Evolutionary conservation across 1,140 invertebrate species (phyloP), one percentile per base, ranked within the genome.

Genomic region (Nasonia vitripennis): DNA sequence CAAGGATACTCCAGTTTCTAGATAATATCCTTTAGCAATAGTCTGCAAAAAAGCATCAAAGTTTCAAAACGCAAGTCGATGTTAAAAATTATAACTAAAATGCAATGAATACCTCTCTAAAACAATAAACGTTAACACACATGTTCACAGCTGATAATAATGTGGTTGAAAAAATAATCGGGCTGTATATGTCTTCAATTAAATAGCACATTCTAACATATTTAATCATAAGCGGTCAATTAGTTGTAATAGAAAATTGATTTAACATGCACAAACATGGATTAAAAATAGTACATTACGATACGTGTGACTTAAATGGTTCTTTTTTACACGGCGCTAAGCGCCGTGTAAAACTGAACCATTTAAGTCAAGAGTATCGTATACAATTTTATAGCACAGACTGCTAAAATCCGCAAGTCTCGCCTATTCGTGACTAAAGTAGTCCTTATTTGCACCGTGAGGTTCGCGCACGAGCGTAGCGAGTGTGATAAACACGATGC

Each of bases 181-280:
- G 74, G 6, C 74, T 48, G 23, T n/a, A 77, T 77, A 77, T 51
- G 6, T 48, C 17, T 48, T 77, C 41, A 48, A 41, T 48, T 2
- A 77, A 14, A 10, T 45, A 11, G 23, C 74, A 77, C 48, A 77
- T 77, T 48, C 74, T 48, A 77, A 77, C 4, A 62, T n/a, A 48
- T 48, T 34, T 51, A 41, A 34, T 34, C 6, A 37, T 5, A 14
- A 74, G 10, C 11, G 11, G 1, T 37, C 6, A 74, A 12, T 74
- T 74, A 17, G 6, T 71, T 71, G 23, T 23, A 23, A 71, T 71
- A 71, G 2, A 71, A 71, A 27, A 27, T 23, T 1, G 37, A 41
- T 41, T 7, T 41, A 41, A 41, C 37, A 41, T 41, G 37, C 37
- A 41, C 37, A 41, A 9, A 6, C 37, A 41, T 41, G 5, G 5